phyloP scores from a whole-genome alignment of 1,140 invertebrate species.

The Choristoneura fumiferana region DNA sequence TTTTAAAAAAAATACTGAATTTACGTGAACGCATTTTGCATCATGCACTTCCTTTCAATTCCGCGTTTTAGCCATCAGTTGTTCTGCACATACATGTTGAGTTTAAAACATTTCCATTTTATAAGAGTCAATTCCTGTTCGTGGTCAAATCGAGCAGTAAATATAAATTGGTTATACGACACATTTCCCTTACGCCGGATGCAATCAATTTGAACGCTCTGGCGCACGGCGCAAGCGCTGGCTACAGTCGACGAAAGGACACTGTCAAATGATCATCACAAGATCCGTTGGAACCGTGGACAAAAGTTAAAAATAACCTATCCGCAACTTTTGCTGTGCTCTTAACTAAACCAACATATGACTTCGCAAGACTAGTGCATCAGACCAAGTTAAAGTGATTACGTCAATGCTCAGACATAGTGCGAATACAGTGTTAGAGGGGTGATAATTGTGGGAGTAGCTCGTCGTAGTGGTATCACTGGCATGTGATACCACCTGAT shows the following conservation, averaged over 20 bases:
- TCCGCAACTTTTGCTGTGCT: background rate
- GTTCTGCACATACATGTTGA: background rate
- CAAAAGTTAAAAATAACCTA: background rate
- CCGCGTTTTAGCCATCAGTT: no score
- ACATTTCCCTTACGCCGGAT: conserved; percentile 77
- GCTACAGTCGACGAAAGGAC: conserved; percentile 53
- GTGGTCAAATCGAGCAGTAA: conserved; percentile 69
- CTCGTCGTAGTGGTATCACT: conserved; percentile 62
- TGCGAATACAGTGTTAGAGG: no score
- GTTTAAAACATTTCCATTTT: conserved; percentile 9
- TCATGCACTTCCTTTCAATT: no score
- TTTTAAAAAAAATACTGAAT: no score
- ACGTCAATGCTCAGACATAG: no score
- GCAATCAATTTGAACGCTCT: conserved; percentile 69
- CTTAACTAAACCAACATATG: no score
- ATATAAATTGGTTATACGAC: conserved; percentile 73
- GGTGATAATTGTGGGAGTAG: background rate
- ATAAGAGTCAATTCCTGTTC: conserved; percentile 28
- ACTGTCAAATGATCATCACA: conserved; percentile 33
- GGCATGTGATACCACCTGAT: conserved; percentile 67
- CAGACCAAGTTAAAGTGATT: no score
- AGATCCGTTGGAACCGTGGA: conserved; percentile 5
- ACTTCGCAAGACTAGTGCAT: no score
- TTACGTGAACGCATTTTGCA: no score
- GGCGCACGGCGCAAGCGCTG: conserved; percentile 52